Evolutionary conservation across 2,113 vertebrate genomes (phyloP).

Genomic region (Hystrix cristata): DNA sequence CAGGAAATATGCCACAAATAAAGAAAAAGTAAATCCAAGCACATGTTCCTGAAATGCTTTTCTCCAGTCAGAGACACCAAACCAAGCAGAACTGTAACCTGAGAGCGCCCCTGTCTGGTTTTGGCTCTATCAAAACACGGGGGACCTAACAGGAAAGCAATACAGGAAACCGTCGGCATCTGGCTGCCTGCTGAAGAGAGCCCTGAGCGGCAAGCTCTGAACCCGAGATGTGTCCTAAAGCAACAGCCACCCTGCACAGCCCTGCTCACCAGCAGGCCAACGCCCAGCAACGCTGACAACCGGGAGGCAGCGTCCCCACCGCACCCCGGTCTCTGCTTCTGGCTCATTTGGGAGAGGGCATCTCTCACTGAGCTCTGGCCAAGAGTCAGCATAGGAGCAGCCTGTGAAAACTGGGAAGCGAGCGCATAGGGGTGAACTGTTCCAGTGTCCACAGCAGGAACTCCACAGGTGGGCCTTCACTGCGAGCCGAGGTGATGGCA

Average conservation of each 20-base stretch:
- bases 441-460: neutral
- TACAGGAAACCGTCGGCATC: neutral
- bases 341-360: neutral
- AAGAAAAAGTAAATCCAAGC: neutral
- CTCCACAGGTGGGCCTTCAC: neutral
- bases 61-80: neutral
- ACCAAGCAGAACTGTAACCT: neutral
- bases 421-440: neutral
- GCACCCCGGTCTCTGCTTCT: neutral
- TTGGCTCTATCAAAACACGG: slow-evolving; percentile 17
- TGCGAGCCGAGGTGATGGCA: neutral
- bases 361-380: neutral
- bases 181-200: neutral
- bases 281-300: fast-evolving
- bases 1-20: neutral
- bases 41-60: neutral
- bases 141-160: slow-evolving; percentile 37
- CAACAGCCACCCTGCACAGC: fast-evolving
- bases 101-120: neutral
- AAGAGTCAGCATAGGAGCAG: neutral
- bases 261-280: neutral
- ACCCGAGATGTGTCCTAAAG: neutral
- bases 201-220: neutral
- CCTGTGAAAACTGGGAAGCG: neutral
- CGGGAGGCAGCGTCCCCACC: fast-evolving